Conservation (phyloP, 1,140 invertebrate species). For the Caenorhabditis brenneri region DNA sequence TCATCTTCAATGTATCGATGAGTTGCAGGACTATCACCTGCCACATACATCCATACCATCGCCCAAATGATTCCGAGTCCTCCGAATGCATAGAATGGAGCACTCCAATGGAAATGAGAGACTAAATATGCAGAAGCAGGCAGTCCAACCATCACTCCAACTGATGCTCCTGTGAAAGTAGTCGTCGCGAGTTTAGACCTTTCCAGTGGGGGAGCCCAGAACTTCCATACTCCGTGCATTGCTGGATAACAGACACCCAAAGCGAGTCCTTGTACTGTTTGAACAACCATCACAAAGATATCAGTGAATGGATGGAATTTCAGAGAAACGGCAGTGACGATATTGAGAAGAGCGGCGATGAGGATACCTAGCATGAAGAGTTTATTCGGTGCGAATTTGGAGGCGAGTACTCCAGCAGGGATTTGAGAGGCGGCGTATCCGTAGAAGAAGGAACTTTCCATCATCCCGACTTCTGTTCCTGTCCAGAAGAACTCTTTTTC, state of each 20-base stretch:
- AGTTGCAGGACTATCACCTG: conserved; percentile 87
- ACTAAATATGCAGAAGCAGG: conserved; percentile 75
- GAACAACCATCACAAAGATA: conserved; percentile 78
- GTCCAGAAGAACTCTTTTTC: conserved; percentile 81
- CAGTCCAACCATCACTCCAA: conserved; percentile 88
- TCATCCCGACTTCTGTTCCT: conserved; percentile 79
- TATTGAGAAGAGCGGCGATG: conserved; percentile 85
- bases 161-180: conserved; percentile 85
- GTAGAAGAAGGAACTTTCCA: conserved; percentile 97
- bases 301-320: conserved; percentile 79
- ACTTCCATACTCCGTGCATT: conserved; percentile 96
- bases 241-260: conserved; percentile 96
- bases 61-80: conserved; percentile 79
- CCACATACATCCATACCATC: conserved; percentile 84
- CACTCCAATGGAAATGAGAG: conserved; percentile 80
- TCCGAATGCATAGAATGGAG: conserved; percentile 96
- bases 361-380: conserved; percentile 93
- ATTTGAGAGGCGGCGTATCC: conserved; percentile 97
- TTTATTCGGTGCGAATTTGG: conserved; percentile 90
- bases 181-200: conserved; percentile 90
- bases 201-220: conserved; percentile 96
- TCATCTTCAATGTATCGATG: conserved; percentile 88
- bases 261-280: conserved; percentile 90
- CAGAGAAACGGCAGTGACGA: conserved; percentile 86
- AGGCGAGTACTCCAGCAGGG: conserved; percentile 93